Percentiles rank a stretch among this genome's conserved stretches.
These are phyloP conservation scores for Misgurnus anguillicaudatus DNA, from an alignment of 2,113 vertebrate genomes.

Conservation along the genomic window DNA sequence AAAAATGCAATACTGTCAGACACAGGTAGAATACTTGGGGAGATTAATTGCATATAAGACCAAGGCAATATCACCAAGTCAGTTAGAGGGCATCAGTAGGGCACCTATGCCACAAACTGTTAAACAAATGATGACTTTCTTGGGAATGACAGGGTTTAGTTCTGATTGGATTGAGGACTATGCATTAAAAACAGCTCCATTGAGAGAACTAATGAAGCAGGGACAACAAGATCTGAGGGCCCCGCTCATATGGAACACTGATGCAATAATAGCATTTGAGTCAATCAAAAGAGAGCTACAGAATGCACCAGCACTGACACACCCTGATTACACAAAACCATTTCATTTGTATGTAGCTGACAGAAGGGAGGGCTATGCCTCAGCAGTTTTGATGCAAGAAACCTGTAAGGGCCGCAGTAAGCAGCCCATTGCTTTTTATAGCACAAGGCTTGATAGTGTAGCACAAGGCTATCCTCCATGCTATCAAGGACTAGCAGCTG, in stretches of 20 bases:
- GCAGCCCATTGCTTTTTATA: not conserved
- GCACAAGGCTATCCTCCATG: not conserved
- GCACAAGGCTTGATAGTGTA: not conserved
- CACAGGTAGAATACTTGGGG: conserved; percentile 11
- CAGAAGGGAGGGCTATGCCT: not conserved
- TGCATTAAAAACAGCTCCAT: not conserved
- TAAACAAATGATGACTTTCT: not conserved
- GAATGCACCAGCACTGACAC: not conserved
- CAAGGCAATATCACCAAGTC: not conserved
- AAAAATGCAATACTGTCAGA: not conserved
- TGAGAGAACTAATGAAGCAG: not conserved
- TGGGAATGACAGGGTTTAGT: not conserved
- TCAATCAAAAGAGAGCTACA: not conserved
- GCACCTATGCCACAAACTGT: not conserved
- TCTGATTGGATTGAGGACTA: not conserved
- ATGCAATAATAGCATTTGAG: not conserved
- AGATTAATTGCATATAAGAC: not conserved
- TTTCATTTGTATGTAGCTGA: conserved; percentile 17
- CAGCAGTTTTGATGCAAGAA: not conserved
- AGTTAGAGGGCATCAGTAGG: not conserved
- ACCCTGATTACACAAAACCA: conserved; percentile 15
- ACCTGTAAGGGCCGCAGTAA: not conserved
- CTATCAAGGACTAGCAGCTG: not conserved
- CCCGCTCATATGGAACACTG: not conserved
- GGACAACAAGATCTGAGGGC: not conserved